A percentile compares a stretch with the other conserved stretches of the same genome.
Conservation (phyloP, 1,140 invertebrate species). For the Drosophila gunungcola region DNA sequence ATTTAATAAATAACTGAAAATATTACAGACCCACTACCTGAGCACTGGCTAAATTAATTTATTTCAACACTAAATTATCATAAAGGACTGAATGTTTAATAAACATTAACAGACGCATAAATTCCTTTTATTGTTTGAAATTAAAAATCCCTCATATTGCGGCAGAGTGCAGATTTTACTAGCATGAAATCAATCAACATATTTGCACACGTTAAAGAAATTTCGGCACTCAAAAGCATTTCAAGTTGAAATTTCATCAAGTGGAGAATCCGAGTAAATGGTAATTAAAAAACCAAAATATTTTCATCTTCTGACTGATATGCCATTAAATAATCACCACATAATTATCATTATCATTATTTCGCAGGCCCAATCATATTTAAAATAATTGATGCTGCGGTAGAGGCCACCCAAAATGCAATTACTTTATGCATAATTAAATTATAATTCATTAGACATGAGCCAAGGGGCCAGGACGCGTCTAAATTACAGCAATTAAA, state of each 20-base stretch:
- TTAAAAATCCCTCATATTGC: background rate
- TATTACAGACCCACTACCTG: too few relatives aligned
- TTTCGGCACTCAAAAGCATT: background rate
- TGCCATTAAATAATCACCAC: slow-evolving; percentile 34
- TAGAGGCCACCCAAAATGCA: slow-evolving; percentile 31
- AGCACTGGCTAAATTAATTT: too few relatives aligned
- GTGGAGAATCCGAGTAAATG: background rate
- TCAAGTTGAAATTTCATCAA: slow-evolving; percentile 1
- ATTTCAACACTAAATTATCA: too few relatives aligned
- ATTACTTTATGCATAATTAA: slow-evolving; percentile 74
- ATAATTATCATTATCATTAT: slow-evolving; percentile 30
- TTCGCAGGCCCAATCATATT: slow-evolving; percentile 1
- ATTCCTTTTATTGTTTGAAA: background rate
- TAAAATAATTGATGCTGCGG: slow-evolving; percentile 38
- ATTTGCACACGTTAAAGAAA: slow-evolving; percentile 9
- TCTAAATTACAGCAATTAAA: slow-evolving; percentile 35
- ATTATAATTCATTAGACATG: slow-evolving; percentile 49
- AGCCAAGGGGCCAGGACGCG: background rate
- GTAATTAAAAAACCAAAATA: slow-evolving; percentile 23
- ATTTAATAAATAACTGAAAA: too few relatives aligned
- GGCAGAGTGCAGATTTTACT: background rate
- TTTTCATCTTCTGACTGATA: background rate
- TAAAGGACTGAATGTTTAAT: too few relatives aligned
- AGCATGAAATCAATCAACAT: slow-evolving; percentile 16
- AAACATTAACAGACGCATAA: background rate